Evolutionary conservation across 1,140 invertebrate species (phyloP), one percentile per base, ranked within the genome.

Genomic region (Drosophila micromelanica): DNA sequence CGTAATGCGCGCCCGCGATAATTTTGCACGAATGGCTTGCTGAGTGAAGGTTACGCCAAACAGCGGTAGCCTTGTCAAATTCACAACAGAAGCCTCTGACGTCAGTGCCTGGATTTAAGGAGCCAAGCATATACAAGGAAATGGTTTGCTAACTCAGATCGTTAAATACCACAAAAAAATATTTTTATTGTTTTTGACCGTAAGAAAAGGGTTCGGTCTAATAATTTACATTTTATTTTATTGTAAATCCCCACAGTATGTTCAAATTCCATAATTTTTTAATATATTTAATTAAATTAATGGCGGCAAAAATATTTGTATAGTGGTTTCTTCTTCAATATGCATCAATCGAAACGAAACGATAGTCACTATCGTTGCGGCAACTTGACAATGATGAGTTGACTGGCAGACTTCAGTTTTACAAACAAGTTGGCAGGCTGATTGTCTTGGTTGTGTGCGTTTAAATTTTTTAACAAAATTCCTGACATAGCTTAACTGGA

Each of bases 391-490:
- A n/a, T 8, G 32, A 2, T 2, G 40, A 48, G 8, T 20, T 32
- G 52, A 38, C 59, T 72, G 62, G 54, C 54, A 72, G 38, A 2
- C 5, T 15, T 0, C 6, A 7, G 7, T 3, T 12, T 23, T n/a
- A 8, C 30, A 27, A 51, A 23, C 38, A 38, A 69, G 56, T 74
- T 61, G 65, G 51, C 57, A 52, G 27, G 5, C 20, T 23, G 20
- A 23, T 2, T 5, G 11, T 32, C 23, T 17, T 9, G 15, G 15
- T 35, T 73, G 38, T 55, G 57, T 67, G 73, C 61, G 48, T 42
- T 79, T 43, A 20, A 70, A 49, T 63, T 32, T 49, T 49, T 69
- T 62, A 43, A 13, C 38, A 63, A 57, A 67, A 57, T 37, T 63
- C 60, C 60, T 67, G 48, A 74, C n/a, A n/a, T n/a, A n/a, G n/a